Evolutionary conservation across 2,888 invertebrate species (phyloP).

Genomic region (Quadriops clusia): DNA sequence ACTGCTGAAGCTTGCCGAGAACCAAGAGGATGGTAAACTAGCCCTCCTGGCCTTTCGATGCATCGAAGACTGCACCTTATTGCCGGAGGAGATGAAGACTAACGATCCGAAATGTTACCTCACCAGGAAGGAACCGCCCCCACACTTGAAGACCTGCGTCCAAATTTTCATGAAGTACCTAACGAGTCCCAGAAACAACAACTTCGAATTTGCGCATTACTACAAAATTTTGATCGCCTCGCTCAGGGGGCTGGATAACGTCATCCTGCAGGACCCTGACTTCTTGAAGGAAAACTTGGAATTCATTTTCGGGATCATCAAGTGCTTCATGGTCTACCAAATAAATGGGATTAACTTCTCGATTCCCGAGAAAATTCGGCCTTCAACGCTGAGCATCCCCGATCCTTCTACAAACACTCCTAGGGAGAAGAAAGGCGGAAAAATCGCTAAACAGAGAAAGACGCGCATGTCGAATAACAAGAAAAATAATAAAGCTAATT

Average conservation of each 20-base stretch:
- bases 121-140: conserved; percentile 11
- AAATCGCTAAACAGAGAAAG: neutral
- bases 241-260: conserved; percentile 30
- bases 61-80: conserved; percentile 27
- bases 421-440: conserved; percentile 40
- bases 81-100: conserved; percentile 14
- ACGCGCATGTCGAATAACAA: neutral
- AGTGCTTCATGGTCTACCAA: conserved; percentile 43
- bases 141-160: conserved; percentile 30
- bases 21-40: conserved; percentile 16
- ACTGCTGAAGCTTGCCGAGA: conserved; percentile 13
- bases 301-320: conserved; percentile 46
- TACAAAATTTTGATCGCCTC: conserved; percentile 41
- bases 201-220: conserved; percentile 38
- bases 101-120: conserved; percentile 11
- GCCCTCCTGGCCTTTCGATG: conserved; percentile 26
- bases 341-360: conserved; percentile 36
- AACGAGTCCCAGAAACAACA: conserved; percentile 30
- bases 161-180: conserved; percentile 36
- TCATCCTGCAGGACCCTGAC: conserved; percentile 26
- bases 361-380: conserved; percentile 43
- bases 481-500: too few species aligned
- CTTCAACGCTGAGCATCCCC: conserved; percentile 49
- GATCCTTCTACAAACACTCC: conserved; percentile 30
- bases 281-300: conserved; percentile 34